These are phyloP conservation scores for Gallinago stenura DNA, from an alignment of 2,797 vertebrate genomes.

Conservation along the genomic window DNA sequence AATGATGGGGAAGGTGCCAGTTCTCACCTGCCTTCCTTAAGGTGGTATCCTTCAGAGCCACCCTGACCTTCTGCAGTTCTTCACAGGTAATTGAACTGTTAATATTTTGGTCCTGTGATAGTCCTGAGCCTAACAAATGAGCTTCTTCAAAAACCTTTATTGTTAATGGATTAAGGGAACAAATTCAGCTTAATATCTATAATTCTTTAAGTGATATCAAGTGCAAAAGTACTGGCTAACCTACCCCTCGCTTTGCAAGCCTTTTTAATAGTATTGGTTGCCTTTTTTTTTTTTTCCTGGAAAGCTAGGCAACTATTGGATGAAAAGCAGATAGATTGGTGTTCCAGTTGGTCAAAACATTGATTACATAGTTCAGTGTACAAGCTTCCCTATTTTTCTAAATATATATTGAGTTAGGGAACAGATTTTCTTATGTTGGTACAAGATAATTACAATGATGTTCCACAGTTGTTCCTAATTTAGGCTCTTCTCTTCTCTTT, in stretches of 20 bases:
- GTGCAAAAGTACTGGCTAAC: not conserved
- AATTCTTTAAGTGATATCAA: not conserved
- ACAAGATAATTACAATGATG: not conserved
- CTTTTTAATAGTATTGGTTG: not conserved
- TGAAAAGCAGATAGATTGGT: not conserved
- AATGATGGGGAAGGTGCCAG: not conserved
- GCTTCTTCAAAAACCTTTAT: not conserved
- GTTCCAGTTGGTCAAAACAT: not conserved
- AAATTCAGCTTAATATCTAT: not conserved
- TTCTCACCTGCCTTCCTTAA: not conserved
- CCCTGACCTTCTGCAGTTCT: constrained; percentile 9
- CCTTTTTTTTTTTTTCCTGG: not conserved
- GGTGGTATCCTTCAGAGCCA: not conserved
- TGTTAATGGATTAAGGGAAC: constrained; percentile 10
- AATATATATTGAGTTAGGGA: not conserved
- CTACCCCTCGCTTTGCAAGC: not conserved
- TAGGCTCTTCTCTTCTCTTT: not conserved
- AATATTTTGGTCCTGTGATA: not conserved
- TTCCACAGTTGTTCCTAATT: not conserved
- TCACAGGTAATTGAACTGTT: not conserved
- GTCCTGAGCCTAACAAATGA: constrained; percentile 10
- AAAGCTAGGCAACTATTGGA: not conserved
- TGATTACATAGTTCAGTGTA: not conserved
- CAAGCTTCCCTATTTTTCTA: not conserved
- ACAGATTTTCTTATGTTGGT: not conserved